Evolutionary conservation across 2,888 invertebrate species (phyloP).

Genomic region (Acronicta psi): DNA sequence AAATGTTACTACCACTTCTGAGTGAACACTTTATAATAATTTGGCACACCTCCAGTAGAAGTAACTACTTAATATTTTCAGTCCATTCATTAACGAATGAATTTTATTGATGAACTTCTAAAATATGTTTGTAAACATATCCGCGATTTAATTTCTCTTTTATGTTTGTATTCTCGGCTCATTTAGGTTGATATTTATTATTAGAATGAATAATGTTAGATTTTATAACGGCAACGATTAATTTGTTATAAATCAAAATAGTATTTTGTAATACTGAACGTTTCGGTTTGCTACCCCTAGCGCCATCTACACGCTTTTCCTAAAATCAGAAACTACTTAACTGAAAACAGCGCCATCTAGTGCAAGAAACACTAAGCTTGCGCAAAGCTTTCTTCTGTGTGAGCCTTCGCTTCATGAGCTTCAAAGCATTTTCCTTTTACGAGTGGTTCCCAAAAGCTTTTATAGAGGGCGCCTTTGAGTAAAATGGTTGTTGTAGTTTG

Average conservation of each 20-base stretch:
- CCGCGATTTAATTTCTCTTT: slow-evolving; percentile 18
- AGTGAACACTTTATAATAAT: slow-evolving; percentile 51
- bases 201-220: slow-evolving; percentile 12
- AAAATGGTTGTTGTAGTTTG: background rate
- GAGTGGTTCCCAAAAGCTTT: slow-evolving; percentile 5
- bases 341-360: slow-evolving; percentile 47
- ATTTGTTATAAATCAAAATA: slow-evolving; percentile 23
- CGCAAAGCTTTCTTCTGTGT: background rate
- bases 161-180: slow-evolving; percentile 9
- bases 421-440: background rate
- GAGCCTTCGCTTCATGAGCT: background rate
- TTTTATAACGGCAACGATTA: slow-evolving; percentile 20
- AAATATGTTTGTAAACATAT: slow-evolving; percentile 48
- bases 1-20: slow-evolving; percentile 48
- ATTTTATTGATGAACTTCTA: slow-evolving; percentile 55
- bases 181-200: slow-evolving; percentile 23
- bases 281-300: slow-evolving; percentile 13
- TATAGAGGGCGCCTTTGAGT: slow-evolving; percentile 22
- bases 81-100: slow-evolving; percentile 57
- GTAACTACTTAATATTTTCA: slow-evolving; percentile 52
- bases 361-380: background rate
- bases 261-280: background rate
- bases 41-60: slow-evolving; percentile 57
- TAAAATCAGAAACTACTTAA: slow-evolving; percentile 10
- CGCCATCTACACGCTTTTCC: slow-evolving; percentile 37